Evolutionary conservation across 1,140 invertebrate genomes (phyloP).

Genomic region (Anoplolepis gracilipes): DNA sequence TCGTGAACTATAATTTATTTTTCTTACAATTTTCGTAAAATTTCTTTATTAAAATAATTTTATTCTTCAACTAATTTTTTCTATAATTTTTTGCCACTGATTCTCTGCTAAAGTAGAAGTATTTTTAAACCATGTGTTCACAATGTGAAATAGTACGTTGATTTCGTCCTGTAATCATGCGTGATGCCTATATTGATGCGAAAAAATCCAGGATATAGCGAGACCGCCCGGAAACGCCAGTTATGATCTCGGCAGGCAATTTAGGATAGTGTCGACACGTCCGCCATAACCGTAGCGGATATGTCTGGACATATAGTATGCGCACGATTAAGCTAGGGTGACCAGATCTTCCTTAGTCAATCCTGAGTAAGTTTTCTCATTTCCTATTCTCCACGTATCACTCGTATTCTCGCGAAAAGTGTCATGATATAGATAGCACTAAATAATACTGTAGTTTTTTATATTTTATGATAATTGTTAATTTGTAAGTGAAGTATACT

Average conservation of each 20-base stretch:
- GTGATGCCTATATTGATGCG: constrained; percentile 2
- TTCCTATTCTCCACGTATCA: constrained; percentile 12
- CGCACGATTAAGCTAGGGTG: constrained; percentile 69
- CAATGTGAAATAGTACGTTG: constrained; percentile 10
- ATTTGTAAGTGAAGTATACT: constrained; percentile 10
- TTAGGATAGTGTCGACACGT: constrained; percentile 62
- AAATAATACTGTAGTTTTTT: constrained; percentile 2
- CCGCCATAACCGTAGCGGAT: constrained; percentile 68
- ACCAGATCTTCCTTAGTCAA: constrained; percentile 44
- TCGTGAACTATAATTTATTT: not conserved
- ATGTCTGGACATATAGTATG: constrained; percentile 69
- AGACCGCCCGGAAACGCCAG: constrained; percentile 29
- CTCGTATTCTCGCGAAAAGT: not conserved
- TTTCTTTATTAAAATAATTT: not conserved
- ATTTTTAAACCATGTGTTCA: not conserved
- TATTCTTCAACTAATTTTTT: not conserved
- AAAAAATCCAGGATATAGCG: constrained; percentile 43
- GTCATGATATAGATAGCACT: not conserved
- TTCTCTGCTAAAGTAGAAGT: not conserved
- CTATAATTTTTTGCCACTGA: not conserved
- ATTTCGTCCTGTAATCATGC: not conserved
- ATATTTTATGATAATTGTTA: not conserved
- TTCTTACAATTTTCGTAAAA: not conserved
- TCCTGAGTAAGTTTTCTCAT: constrained; percentile 53
- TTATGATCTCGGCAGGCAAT: constrained; percentile 59